These are phyloP conservation scores for Oopsacas minuta DNA, from an alignment of 37 sponge, comb jelly and placozoan species.

Conservation along the genomic window DNA sequence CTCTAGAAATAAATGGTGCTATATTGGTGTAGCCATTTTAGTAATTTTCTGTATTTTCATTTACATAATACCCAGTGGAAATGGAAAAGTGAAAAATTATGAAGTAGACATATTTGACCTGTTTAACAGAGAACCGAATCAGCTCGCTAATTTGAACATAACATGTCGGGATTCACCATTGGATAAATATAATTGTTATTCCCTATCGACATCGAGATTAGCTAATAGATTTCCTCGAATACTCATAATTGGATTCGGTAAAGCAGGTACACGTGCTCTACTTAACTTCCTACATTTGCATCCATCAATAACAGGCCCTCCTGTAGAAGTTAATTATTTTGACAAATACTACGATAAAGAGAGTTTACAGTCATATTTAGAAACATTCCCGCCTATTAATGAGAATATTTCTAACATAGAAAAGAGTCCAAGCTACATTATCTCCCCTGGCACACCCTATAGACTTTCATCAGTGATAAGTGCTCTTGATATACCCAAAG, in stretches of 20 bases:
- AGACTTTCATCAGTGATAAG: slow-evolving; percentile 23
- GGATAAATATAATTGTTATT: background rate
- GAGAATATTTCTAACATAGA: slow-evolving; percentile 26
- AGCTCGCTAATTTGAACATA: background rate
- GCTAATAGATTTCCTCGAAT: slow-evolving; percentile 37
- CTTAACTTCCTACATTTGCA: slow-evolving; percentile 49
- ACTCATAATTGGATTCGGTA: slow-evolving; percentile 77
- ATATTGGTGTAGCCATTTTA: background rate
- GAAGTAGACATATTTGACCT: background rate
- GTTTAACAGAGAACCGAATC: background rate
- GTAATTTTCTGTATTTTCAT: background rate
- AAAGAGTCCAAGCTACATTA: slow-evolving; percentile 73
- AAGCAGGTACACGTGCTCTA: slow-evolving; percentile 66
- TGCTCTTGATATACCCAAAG: background rate
- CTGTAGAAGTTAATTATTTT: slow-evolving; percentile 48
- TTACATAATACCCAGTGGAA: background rate
- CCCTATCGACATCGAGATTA: background rate
- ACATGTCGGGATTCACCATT: background rate
- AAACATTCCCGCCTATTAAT: slow-evolving; percentile 26
- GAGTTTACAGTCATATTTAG: slow-evolving; percentile 44
- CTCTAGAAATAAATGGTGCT: background rate
- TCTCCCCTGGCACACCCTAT: background rate
- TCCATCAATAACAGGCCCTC: slow-evolving; percentile 38
- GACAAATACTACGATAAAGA: slow-evolving; percentile 23
- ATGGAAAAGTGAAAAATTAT: background rate